Evolutionary conservation across 2,888 invertebrate species (phyloP).

Genomic region (Heterodera filipjevi): DNA sequence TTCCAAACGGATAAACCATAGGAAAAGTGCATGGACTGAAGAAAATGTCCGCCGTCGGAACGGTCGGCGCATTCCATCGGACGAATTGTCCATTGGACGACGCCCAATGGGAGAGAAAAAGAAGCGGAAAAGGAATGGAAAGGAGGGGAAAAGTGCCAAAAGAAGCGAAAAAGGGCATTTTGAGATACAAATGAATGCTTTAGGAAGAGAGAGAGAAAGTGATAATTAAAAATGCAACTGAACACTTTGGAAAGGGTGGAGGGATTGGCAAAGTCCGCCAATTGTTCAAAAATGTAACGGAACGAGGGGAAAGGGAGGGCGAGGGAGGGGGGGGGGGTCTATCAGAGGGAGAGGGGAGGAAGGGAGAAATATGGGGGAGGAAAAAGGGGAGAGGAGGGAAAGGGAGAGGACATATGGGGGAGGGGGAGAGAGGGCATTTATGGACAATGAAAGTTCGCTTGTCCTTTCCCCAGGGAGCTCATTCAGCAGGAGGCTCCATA

Average conservation of each 20-base stretch:
- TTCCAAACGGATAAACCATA: background rate
- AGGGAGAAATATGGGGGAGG: background rate
- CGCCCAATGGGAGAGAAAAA: background rate
- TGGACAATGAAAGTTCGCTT: too few relatives aligned
- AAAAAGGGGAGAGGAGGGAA: too few relatives aligned
- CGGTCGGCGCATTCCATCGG: background rate
- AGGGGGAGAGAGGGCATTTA: too few relatives aligned
- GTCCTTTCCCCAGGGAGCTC: background rate
- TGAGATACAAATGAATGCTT: background rate
- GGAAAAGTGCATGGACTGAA: slow-evolving; percentile 39
- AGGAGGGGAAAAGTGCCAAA: background rate
- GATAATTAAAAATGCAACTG: background rate
- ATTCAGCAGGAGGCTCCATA: background rate
- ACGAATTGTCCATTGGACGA: background rate
- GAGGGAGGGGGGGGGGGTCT: too few relatives aligned
- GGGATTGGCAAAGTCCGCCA: too few relatives aligned
- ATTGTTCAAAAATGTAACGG: too few relatives aligned
- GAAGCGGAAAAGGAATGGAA: background rate
- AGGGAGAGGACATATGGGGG: too few relatives aligned
- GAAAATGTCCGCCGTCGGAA: slow-evolving; percentile 25
- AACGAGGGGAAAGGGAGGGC: too few relatives aligned
- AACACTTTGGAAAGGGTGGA: background rate
- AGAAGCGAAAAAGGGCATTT: background rate
- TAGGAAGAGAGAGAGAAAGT: background rate
- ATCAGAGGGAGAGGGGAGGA: too few relatives aligned